phyloP scores from a whole-genome alignment of 2,797 vertebrate species.

The Neosalanx taihuensis region DNA sequence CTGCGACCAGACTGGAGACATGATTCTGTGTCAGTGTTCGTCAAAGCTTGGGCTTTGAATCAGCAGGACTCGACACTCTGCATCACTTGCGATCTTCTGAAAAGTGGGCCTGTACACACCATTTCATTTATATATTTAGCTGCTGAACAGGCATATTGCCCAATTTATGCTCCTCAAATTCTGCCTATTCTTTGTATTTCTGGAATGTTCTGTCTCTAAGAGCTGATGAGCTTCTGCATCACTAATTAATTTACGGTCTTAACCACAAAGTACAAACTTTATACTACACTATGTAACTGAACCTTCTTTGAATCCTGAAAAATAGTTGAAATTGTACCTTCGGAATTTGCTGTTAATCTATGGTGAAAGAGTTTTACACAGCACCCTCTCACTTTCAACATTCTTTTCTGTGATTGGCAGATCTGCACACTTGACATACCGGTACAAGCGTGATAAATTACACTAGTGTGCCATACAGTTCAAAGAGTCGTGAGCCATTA shows the following conservation, averaged over 20 bases:
- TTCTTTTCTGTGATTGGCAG: too few species aligned
- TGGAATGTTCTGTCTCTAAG: slow-evolving; percentile 9
- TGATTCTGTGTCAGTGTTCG: slow-evolving; percentile 61
- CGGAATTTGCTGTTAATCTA: slow-evolving; percentile 21
- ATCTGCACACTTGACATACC: too few species aligned
- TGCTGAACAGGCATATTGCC: slow-evolving; percentile 28
- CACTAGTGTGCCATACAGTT: too few species aligned
- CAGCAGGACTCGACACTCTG: slow-evolving; percentile 27
- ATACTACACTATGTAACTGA: slow-evolving; percentile 12
- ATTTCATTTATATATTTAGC: slow-evolving; percentile 50
- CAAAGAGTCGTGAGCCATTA: too few species aligned
- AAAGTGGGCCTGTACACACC: slow-evolving; percentile 11
- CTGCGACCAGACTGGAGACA: slow-evolving; percentile 62
- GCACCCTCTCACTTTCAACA: not conserved
- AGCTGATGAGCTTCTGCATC: slow-evolving; percentile 4
- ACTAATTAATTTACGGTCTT: not conserved
- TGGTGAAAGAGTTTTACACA: not conserved
- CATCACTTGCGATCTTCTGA: not conserved
- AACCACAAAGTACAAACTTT: slow-evolving; percentile 21
- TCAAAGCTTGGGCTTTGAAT: slow-evolving; percentile 59
- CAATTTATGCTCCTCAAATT: slow-evolving; percentile 26
- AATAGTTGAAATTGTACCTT: slow-evolving; percentile 10
- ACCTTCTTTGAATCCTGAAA: slow-evolving; percentile 20
- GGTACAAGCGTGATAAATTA: too few species aligned
- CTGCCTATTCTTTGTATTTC: slow-evolving; percentile 18